Evolutionary conservation across 2,113 vertebrate species (phyloP).

Genomic region (Hepsetus odoe): DNA sequence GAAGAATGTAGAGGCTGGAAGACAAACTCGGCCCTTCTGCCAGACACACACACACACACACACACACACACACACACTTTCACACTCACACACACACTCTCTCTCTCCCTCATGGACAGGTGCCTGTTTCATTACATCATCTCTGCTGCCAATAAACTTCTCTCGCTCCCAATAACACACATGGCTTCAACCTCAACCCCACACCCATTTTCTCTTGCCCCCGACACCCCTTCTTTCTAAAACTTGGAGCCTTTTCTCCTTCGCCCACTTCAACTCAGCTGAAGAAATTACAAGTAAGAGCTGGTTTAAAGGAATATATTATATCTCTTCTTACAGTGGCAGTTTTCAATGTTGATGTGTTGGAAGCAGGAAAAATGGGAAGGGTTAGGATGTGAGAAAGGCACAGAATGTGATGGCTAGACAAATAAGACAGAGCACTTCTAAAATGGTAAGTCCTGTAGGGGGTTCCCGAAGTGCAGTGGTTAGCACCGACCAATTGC

Average conservation of each 20-base stretch:
- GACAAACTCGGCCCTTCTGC: constrained; percentile 66
- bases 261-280: neutral
- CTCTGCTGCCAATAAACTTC: constrained; percentile 52
- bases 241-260: neutral
- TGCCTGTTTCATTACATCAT: constrained; percentile 74
- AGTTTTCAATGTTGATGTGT: neutral
- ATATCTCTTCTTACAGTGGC: too few species aligned
- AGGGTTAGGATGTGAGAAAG: too few species aligned
- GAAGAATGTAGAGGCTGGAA: constrained; percentile 74
- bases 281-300: neutral
- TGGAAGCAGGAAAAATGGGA: too few species aligned
- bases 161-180: constrained; percentile 7
- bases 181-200: too few species aligned
- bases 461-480: too few species aligned
- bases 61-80: constrained; percentile 25
- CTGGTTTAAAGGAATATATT: too few species aligned
- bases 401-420: too few species aligned
- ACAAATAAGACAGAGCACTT: too few species aligned
- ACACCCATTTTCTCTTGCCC: constrained; percentile 7
- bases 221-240: neutral
- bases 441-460: too few species aligned
- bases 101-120: constrained; percentile 61
- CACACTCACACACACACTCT: constrained; percentile 39
- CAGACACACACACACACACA: neutral
- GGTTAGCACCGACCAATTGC: too few species aligned